Percentiles rank a stretch among this genome's conserved stretches.
Conservation (phyloP, 2,888 invertebrate genomes). For the Automeris io region DNA sequence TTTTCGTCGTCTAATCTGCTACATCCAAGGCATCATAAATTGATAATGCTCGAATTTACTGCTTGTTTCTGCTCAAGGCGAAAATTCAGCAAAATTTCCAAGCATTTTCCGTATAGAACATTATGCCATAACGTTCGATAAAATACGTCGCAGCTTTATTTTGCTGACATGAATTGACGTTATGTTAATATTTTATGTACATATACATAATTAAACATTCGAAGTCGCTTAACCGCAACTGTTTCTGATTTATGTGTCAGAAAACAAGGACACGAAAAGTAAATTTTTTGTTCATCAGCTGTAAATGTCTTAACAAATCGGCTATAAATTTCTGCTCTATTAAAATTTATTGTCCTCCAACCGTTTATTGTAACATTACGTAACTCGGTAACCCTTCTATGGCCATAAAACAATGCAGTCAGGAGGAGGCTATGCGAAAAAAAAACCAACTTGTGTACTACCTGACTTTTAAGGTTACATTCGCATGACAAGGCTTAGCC, state of each 20-base stretch:
- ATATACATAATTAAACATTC: constrained; percentile 19
- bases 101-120: neutral
- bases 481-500: constrained; percentile 43
- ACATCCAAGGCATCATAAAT: constrained; percentile 2
- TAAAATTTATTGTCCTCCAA: constrained; percentile 66
- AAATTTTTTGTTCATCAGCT: constrained; percentile 61
- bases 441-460: constrained; percentile 41
- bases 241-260: constrained; percentile 32
- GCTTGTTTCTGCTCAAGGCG: neutral
- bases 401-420: constrained; percentile 62
- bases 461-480: constrained; percentile 44
- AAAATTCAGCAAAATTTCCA: neutral
- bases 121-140: neutral
- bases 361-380: constrained; percentile 65
- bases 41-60: constrained; percentile 4
- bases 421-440: constrained; percentile 49
- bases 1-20: neutral
- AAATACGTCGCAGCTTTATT: neutral
- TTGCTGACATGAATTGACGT: neutral
- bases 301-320: constrained; percentile 68
- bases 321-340: constrained; percentile 68
- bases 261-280: constrained; percentile 49
- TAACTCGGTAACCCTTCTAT: constrained; percentile 65
- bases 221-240: constrained; percentile 17
- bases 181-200: neutral